Conservation (phyloP, 2,113 vertebrate species). For the Apteryx mantelli region DNA sequence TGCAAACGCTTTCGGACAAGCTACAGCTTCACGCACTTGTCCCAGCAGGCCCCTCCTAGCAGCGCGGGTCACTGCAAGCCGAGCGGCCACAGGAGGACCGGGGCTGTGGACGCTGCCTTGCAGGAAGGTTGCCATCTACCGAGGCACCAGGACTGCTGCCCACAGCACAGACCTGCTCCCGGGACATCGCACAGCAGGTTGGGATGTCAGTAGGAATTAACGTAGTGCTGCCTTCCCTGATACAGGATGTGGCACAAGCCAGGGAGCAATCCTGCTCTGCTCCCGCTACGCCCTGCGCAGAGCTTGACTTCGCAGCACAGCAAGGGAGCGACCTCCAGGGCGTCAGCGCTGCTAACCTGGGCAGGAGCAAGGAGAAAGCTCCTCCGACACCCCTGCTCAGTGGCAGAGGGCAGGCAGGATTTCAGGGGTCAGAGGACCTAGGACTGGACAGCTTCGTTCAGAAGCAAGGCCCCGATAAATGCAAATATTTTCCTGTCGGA, state of each 20-base stretch:
- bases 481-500: too few species aligned
- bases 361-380: not conserved
- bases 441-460: too few species aligned
- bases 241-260: not conserved
- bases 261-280: not conserved
- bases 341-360: not conserved
- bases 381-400: too few species aligned
- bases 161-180: not conserved
- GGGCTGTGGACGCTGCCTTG: not conserved
- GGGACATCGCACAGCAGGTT: not conserved
- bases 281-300: not conserved
- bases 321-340: not conserved
- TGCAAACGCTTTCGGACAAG: not conserved
- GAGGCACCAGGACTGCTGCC: not conserved
- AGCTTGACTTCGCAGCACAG: not conserved
- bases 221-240: not conserved
- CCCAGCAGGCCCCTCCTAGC: not conserved
- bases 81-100: not conserved
- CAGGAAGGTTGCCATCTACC: not conserved
- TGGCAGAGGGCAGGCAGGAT: too few species aligned
- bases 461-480: too few species aligned
- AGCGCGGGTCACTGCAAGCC: rapidly evolving
- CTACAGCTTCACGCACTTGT: not conserved
- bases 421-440: too few species aligned
- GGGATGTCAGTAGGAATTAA: not conserved